phyloP scores from a whole-genome alignment of 2,797 vertebrate species.

The Rhynchotus rufescens region DNA sequence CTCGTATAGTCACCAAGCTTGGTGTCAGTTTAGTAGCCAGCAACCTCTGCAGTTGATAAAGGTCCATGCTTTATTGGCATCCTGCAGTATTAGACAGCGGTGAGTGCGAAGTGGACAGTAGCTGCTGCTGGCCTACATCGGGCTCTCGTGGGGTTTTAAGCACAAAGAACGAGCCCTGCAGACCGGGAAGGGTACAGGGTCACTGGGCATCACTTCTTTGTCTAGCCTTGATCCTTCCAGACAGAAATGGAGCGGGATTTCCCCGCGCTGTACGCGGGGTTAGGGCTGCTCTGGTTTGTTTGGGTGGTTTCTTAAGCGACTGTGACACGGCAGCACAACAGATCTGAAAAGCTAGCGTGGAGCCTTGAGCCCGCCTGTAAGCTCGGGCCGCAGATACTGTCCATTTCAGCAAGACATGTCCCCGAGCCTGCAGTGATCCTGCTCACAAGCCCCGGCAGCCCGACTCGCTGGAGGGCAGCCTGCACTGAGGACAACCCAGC shows the following conservation, averaged over 20 bases:
- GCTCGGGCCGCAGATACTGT: conserved; percentile 70
- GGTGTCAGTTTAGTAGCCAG: conserved; percentile 66
- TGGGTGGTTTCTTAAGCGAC: background rate
- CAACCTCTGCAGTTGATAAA: conserved; percentile 21
- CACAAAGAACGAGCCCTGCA: conserved; percentile 34
- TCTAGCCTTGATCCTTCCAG: conserved; percentile 30
- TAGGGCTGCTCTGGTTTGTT: conserved; percentile 30
- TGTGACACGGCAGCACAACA: background rate
- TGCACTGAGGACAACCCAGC: background rate
- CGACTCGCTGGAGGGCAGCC: background rate
- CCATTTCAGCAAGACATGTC: conserved; percentile 60
- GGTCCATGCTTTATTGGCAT: conserved; percentile 74
- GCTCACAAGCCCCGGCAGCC: background rate
- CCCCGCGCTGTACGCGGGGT: background rate
- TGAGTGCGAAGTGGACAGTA: conserved; percentile 72
- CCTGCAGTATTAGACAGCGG: conserved; percentile 39
- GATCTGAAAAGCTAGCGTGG: background rate
- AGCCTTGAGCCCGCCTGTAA: conserved; percentile 22
- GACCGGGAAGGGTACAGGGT: conserved; percentile 8
- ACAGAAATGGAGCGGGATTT: conserved; percentile 12
- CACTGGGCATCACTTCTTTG: conserved; percentile 42
- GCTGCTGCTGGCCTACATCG: conserved; percentile 55
- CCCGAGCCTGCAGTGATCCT: conserved; percentile 75
- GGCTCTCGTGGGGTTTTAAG: background rate
- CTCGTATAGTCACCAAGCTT: conserved; percentile 70